Evolutionary conservation across 2,888 invertebrate genomes (phyloP), one percentile per base, ranked within the genome.

Genomic region (Nemurella pictetii): DNA sequence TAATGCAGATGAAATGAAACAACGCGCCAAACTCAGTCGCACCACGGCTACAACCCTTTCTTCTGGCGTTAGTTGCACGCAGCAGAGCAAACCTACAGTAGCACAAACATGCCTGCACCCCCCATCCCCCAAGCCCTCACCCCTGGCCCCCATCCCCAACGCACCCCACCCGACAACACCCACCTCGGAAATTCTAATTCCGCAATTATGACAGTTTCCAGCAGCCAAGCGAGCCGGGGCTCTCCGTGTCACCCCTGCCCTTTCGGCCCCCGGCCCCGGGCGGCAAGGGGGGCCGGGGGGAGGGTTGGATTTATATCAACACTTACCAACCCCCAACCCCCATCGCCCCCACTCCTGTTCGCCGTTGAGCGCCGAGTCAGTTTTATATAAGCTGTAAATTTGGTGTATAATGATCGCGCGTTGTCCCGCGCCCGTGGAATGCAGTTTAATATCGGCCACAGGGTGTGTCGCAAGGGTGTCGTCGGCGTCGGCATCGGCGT

Each of bases 361-460:
- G 2, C 15, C 55, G 87, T 85, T 77, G 87, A 78, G 29, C 78
- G 28, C 78, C 55, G 55, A 30, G 28, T 78, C 78, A 78, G 87
- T 86, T 86, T 86, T 86, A 86, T 86, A 86, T 86, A 85, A 86
- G 86, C 86, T 86, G 86, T 86, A 86, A 86, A 86, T 86, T 86
- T 86, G 86, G 86, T 85, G 86, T 85, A 86, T 86, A 86, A 86
- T 86, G 86, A 86, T 86, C 84, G 85, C 81, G 86, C 55, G 55
- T 55, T 55, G 55, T 84, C 85, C 78, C 78, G 78, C 30, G 28
- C 30, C 78, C 27, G 78, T 20, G 78, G 78, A 78, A 78, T 78
- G 78, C 78, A 78, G 78, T 78, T 78, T 78, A 78, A 78, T 78
- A 78, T 78, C 78, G 30, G 78, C 28, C 78, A 78, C 78, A 78